phyloP scores from a whole-genome alignment of 2,113 vertebrate genomes.

The Silurus asotus region DNA sequence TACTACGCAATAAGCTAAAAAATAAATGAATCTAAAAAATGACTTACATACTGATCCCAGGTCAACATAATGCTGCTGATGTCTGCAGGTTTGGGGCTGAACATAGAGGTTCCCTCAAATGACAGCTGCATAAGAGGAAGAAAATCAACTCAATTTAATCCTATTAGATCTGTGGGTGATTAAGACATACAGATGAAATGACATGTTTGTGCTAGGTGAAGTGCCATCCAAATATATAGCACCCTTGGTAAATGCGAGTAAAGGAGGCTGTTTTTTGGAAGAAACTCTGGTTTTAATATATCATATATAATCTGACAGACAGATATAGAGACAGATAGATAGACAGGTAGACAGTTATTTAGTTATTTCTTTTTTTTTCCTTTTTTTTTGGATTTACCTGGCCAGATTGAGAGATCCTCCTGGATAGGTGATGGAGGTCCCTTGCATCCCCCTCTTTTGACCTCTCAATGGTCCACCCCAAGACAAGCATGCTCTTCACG shows the following conservation, averaged over 20 bases:
- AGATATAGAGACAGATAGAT: too few species aligned
- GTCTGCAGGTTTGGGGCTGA: constrained; percentile 89
- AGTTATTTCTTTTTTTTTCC: too few species aligned
- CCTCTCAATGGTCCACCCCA: constrained; percentile 90
- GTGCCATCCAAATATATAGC: too few species aligned
- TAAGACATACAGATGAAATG: too few species aligned
- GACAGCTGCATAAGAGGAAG: constrained; percentile 70
- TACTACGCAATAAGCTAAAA: background rate
- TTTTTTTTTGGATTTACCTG: constrained; percentile 71
- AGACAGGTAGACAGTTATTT: too few species aligned
- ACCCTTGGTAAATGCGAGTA: too few species aligned
- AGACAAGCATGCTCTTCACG: constrained; percentile 89
- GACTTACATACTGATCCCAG: constrained; percentile 89
- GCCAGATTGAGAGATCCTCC: constrained; percentile 87
- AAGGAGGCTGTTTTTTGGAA: too few species aligned
- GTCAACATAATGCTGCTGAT: constrained; percentile 91
- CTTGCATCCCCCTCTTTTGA: constrained; percentile 85
- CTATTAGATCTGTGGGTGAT: background rate
- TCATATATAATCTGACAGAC: too few species aligned
- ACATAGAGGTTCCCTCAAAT: constrained; percentile 81
- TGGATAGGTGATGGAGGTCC: constrained; percentile 76
- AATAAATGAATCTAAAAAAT: background rate
- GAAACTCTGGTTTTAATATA: too few species aligned
- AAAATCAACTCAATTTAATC: background rate
- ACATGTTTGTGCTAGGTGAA: too few species aligned